Base-by-base conservation (phyloP, 2,888 invertebrate species). In the Agrotis clavis region DNA sequence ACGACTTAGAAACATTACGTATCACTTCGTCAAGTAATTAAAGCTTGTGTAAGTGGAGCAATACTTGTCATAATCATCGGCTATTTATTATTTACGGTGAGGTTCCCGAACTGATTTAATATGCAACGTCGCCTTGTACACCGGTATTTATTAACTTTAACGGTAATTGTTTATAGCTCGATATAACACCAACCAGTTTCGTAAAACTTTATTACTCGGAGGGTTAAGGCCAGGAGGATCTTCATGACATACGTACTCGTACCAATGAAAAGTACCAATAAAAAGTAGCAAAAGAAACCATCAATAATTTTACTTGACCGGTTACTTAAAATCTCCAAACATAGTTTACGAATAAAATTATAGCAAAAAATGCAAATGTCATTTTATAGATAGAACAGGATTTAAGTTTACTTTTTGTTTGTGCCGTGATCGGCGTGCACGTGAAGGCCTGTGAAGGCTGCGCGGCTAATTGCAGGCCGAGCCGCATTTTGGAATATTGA, bases 401-500 rank as follows among this genome's bases (percentile, higher is more conserved):
- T 94, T 94, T 92, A 90, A 84, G 91, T 90, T 86, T 79, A 90
- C 91, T 94, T 95, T 94, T 95, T 94, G 92, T 91, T 88, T 87
- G 88, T 87, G 90, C 89, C 86, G 90, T 90, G 93, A 90, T 91
- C 91, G 93, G 83, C 67, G 84, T 85, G 91, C 89, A 92, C 94
- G 94, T 92, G 95, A 93, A 92, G 94, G 94, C 94, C 92, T 93
- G 93, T 90, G 95, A 95, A 95, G 96, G 95, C 92, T 94, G 90
- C 89, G 87, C 93, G 90, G 95, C 95, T 96, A 96, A 96, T 96
- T 96, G 95, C 95, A 88, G 92, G 90, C 91, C 90, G 91, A 93
- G 94, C 94, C 92, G 95, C 96, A 95, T 96, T 96, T 96, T 94
- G 95, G 96, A 96, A 96, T 96, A 96, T 96, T 96, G 96, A 96